A percentile compares a stretch with the other conserved stretches of the same genome.
phyloP scores from a whole-genome alignment of 1,140 invertebrate species.

The Cepaea nemoralis region DNA sequence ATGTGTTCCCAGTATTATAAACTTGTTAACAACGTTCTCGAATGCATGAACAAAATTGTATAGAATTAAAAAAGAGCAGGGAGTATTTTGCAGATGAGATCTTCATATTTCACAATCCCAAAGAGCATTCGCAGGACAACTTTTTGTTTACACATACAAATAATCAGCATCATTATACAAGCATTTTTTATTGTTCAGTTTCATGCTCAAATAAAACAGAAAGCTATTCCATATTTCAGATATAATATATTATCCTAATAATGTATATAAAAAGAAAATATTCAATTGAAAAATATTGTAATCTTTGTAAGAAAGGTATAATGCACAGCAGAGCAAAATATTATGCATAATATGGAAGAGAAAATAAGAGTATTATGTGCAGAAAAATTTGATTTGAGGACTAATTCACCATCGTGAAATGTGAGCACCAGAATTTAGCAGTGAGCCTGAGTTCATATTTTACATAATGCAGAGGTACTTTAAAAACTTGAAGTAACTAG shows the following conservation, averaged over 20 bases:
- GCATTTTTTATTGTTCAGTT: background rate
- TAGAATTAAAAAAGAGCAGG: background rate
- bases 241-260: background rate
- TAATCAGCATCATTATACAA: too few species aligned
- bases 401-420: too few species aligned
- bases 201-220: background rate
- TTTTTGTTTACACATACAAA: background rate
- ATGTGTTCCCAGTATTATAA: too few species aligned
- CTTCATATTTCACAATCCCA: background rate
- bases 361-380: background rate
- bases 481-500: too few species aligned
- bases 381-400: too few species aligned
- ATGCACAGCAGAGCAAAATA: slow-evolving; percentile 1
- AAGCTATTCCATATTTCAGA: background rate
- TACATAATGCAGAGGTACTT: too few species aligned
- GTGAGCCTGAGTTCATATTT: too few species aligned
- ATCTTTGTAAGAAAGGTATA: background rate
- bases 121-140: background rate
- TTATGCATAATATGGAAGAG: background rate
- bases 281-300: too few species aligned
- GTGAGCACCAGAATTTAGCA: too few species aligned
- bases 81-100: background rate
- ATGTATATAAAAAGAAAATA: too few species aligned
- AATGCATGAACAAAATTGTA: background rate
- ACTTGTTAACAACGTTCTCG: too few species aligned